Conservation (phyloP, 2,888 invertebrate genomes). For the Leptopilina syphax region DNA sequence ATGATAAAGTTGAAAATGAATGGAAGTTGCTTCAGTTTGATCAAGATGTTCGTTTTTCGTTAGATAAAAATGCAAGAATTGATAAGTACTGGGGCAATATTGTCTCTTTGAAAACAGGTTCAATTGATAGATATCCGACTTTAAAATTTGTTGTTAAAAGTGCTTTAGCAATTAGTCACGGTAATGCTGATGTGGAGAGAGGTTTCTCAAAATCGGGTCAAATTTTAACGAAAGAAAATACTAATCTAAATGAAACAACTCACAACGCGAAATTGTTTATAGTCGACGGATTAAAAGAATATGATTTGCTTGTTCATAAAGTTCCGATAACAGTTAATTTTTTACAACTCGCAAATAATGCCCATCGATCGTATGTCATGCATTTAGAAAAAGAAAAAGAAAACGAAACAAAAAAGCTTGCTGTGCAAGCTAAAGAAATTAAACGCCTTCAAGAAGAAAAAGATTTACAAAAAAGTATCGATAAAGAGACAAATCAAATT, state of each 20-base stretch:
- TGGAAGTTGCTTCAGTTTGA: not conserved
- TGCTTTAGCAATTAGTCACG: not conserved
- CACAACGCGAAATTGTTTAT: not conserved
- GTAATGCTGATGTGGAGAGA: not conserved
- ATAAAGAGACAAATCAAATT: not conserved
- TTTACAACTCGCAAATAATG: not conserved
- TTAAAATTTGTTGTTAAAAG: not conserved
- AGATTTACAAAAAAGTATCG: not conserved
- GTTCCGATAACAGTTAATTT: not conserved
- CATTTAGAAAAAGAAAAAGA: not conserved
- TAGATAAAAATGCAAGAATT: not conserved
- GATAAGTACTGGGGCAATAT: not conserved
- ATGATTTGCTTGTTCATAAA: not conserved
- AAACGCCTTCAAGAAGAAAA: not conserved
- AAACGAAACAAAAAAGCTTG: not conserved
- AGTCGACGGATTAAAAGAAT: not conserved
- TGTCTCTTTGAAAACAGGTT: not conserved
- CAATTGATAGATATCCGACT: not conserved
- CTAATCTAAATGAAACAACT: not conserved
- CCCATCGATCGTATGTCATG: not conserved
- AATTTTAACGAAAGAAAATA: not conserved
- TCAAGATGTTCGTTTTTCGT: not conserved
- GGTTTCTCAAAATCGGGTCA: not conserved
- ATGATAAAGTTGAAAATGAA: not conserved
- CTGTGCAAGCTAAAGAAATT: not conserved